Conservation (phyloP, 1,140 invertebrate species). For the Lepidotrigona ventralis region DNA sequence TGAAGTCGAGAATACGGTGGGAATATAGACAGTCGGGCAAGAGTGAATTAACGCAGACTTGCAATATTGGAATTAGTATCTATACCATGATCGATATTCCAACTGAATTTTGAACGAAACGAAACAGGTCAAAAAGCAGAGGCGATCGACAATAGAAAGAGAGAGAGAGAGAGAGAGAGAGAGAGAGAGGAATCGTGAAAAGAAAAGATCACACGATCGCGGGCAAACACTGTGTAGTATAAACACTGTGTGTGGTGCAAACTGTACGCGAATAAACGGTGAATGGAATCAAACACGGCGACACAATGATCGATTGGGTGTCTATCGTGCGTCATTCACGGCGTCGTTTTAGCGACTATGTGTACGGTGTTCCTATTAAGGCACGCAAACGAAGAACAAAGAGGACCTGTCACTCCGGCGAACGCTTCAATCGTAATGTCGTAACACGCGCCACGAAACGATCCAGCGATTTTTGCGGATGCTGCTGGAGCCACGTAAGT, state of each 20-base stretch:
- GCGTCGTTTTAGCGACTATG: slow-evolving; percentile 86
- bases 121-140: not conserved
- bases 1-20: too few relatives aligned
- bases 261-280: slow-evolving; percentile 13
- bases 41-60: too few relatives aligned
- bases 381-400: slow-evolving; percentile 81
- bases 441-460: slow-evolving; percentile 23
- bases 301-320: slow-evolving; percentile 89
- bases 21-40: too few relatives aligned
- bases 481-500: slow-evolving; percentile 70
- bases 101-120: too few relatives aligned
- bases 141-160: too few relatives aligned
- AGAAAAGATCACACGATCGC: not conserved
- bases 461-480: slow-evolving; percentile 52
- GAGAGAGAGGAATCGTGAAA: not conserved
- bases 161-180: too few relatives aligned
- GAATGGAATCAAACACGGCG: slow-evolving; percentile 1
- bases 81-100: too few relatives aligned
- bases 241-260: not conserved
- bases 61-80: too few relatives aligned
- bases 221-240: not conserved
- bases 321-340: slow-evolving; percentile 87
- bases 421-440: slow-evolving; percentile 32
- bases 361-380: slow-evolving; percentile 84
- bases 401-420: slow-evolving; percentile 24